Evolutionary conservation across 2,797 vertebrate species (phyloP), one percentile per base, ranked within the genome.

Genomic region (Calcarius lapponicus): DNA sequence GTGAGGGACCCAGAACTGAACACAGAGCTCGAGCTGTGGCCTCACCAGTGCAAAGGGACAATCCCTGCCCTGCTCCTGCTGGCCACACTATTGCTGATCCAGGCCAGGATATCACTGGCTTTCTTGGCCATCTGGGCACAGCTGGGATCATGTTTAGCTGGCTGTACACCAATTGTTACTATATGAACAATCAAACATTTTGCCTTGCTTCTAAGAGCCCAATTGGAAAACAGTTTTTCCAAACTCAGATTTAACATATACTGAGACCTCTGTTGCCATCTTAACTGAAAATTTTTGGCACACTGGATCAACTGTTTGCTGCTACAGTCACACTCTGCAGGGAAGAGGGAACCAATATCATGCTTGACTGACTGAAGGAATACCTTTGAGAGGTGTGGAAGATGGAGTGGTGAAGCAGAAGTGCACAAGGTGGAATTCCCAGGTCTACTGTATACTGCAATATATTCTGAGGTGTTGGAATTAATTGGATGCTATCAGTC

Each of bases 371-470:
- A 83, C 47, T 36, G 47, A 85, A 69, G 16, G 28, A 78, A 75
- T 13, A 17, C 18, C 26, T 76, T 93, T 36, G 19, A 40, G 84
- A 57, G 17, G 61, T 13, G 32, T 21, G 69, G 16, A 87, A 73
- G 61, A 51, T 61, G 29, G 72, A 86, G 53, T 5, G 67, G 79
- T 61, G 32, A 81, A 86, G 53, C 7, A 71, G 85, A 71, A 4
- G 21, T 21, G 32, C 22, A 42, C 60, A 7, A 81, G 32, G 61
- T 67, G 45, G 56, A 66, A 58, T 78, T 90, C 31, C 28, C 18
- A 16, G 16, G 40, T 71, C 53, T 45, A 0, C 13, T 65, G 42
- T 57, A 22, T 13, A 42, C 13, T 47, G 50, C 0, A 1, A n/a
- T 42, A 14, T 57, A 42, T 61, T 69, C 40, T 22, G 43, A 61